phyloP scores from a whole-genome alignment of 2,888 invertebrate species.

The Lathronympha strigana region DNA sequence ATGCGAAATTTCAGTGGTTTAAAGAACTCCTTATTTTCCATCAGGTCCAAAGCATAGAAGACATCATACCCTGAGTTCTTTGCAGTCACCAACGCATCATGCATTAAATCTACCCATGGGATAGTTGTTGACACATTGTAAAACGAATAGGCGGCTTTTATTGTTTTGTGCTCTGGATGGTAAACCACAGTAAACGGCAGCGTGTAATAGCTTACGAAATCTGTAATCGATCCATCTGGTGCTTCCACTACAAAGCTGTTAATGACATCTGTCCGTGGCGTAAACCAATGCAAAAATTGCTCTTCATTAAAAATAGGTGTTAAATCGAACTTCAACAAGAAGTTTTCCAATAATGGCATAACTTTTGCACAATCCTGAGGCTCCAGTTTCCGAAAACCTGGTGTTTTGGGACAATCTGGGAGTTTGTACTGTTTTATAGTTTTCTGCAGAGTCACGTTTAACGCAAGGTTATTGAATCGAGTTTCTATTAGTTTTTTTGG shows the following conservation, averaged over 20 bases:
- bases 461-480: conserved; percentile 98
- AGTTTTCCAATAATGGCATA: conserved; percentile 89
- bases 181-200: conserved; percentile 99
- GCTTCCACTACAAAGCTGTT: conserved; percentile 97
- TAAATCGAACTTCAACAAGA: conserved; percentile 94
- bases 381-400: conserved; percentile 92
- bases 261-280: conserved; percentile 95
- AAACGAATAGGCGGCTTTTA: conserved; percentile 99
- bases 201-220: conserved; percentile 99
- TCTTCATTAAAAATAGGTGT: conserved; percentile 95
- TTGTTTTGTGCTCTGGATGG: conserved; percentile 96
- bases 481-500: conserved; percentile 98
- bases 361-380: conserved; percentile 88
- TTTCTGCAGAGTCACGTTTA: conserved; percentile 99
- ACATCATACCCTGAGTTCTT: conserved; percentile 98
- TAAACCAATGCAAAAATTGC: conserved; percentile 98
- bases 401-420: conserved; percentile 94
- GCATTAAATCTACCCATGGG: conserved; percentile 96
- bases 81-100: conserved; percentile 97
- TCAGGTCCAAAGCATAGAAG: conserved; percentile 99
- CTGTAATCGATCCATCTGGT: conserved; percentile 89
- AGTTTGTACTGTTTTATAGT: conserved; percentile 98
- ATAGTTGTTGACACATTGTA: conserved; percentile 97
- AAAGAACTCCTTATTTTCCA: conserved; percentile 99
- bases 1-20: conserved; percentile 98